Base-by-base conservation (phyloP, 1,140 invertebrate genomes). In the Euura lappo region DNA sequence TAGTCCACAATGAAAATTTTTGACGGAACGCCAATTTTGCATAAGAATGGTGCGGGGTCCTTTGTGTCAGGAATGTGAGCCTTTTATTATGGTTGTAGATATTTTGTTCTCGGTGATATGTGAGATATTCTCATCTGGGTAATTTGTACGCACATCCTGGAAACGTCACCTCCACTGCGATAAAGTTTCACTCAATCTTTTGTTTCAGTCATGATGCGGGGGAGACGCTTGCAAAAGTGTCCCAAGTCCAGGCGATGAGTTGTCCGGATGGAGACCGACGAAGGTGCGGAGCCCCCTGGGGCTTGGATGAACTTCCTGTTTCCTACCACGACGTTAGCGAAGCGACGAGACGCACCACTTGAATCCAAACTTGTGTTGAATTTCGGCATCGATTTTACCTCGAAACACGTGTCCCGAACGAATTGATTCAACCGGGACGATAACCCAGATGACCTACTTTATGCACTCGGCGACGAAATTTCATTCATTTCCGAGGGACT, bases 211-310 rank as follows among this genome's bases (percentile, higher is more conserved):
- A 69, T 74, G 72, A 77, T 78, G 70, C 70, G 68, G 66, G 65
- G 46, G 73, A 82, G 69, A n/a, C 28, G 42, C 44, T 70, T 28
- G 44, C n/a, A 5, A 11, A 70, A 45, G 69, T 70, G n/a, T 44
- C 44, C 69, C 42, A 28, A 28, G n/a, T 13, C 80, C 78, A 84
- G 82, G 80, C 84, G 80, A 86, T 87, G 84, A 86, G 80, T 83
- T 78, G 76, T 71, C 81, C 84, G 81, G 85, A 86, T 86, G 85
- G 85, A 87, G 84, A 79, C 85, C 81, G 85, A 87, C 80, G 85
- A 86, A 85, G 79, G 79, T 75, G 83, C 83, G 81, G 85, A 86
- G 85, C 85, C 85, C 83, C 85, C 84, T 80, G 84, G 85, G 85
- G 85, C 84, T 83, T 71, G 76, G 78, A 81, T 79, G 78, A 76